Percentiles rank a stretch among this genome's conserved stretches.
Conservation (phyloP, 2,113 vertebrate species). For the Physeter macrocephalus region DNA sequence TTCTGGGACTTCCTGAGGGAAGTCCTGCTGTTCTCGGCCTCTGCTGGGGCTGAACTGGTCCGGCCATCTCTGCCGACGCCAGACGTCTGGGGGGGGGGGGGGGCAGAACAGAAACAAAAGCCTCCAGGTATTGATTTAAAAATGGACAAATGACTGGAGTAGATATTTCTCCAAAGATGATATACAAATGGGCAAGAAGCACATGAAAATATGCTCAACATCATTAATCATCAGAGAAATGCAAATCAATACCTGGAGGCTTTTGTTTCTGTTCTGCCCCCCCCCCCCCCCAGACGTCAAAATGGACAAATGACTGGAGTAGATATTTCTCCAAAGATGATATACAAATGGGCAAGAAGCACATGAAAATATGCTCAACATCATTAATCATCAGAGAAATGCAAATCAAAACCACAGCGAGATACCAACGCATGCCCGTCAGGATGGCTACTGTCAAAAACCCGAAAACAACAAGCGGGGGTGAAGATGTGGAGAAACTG, state of each 20-base stretch:
- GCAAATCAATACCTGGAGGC: too few species aligned
- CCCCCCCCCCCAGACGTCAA: too few species aligned
- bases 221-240: not conserved
- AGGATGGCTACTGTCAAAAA: not conserved
- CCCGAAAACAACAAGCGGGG: not conserved
- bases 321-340: not conserved
- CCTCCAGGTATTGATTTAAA: not conserved
- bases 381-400: not conserved
- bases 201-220: not conserved
- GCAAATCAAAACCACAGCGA: not conserved
- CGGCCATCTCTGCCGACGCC: not conserved
- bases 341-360: not conserved
- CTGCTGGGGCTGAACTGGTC: not conserved
- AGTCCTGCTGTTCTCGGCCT: not conserved
- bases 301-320: not conserved
- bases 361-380: not conserved
- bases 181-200: not conserved
- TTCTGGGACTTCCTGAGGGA: not conserved
- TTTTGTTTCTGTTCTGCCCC: too few species aligned
- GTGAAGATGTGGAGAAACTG: not conserved
- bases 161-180: not conserved
- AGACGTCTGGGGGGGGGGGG: not conserved
- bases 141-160: not conserved
- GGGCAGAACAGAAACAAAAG: not conserved
- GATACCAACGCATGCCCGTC: not conserved